Base-by-base conservation (phyloP, 2,888 invertebrate genomes). In the Onthophagus sagittarius region DNA sequence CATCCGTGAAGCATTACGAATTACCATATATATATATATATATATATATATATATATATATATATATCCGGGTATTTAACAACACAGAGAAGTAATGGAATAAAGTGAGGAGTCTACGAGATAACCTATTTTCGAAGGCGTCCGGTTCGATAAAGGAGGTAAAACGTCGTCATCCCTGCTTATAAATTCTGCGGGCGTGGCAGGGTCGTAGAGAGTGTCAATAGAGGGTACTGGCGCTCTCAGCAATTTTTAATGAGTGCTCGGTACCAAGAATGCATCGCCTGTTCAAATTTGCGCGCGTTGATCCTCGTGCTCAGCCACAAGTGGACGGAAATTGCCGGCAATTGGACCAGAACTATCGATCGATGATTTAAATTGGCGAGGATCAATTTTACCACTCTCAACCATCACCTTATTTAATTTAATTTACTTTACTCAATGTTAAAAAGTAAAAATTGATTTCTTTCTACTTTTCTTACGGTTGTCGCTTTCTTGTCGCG, bases 171-270 rank as follows among this genome's bases (percentile, higher is more conserved):
- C 23, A 3, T 31, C n/a, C 32, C 67, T 32, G 23, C 67, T 67
- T 67, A 31, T n/a, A 23, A 67, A 67, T 31, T 67, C 15, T 15
- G 67, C 67, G 23, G 23, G 67, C 23, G 23, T 31, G 23, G 67
- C 67, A 67, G 13, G 23, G 67, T 15, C 32, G 31, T 32, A 53
- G 15, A 23, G 11, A 23, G 67, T 23, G 67, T 67, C 67, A 67
- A 67, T 67, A 31, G 67, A 14, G 67, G 23, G 31, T n/a, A 67
- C 9, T 53, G 39, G n/a, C 67, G 67, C 67, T 67, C 23, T 64
- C 67, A 67, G 67, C 67, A 67, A 67, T 67, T 67, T 67, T 67
- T 67, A 67, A 67, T 67, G 67, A 67, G 67, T 9, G n/a, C 67
- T 67, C 23, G 23, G 23, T 23, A 31, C 32, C 15, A 31, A 32